Base-by-base conservation (phyloP, 2,888 invertebrate species). In the Philaethria dido region DNA sequence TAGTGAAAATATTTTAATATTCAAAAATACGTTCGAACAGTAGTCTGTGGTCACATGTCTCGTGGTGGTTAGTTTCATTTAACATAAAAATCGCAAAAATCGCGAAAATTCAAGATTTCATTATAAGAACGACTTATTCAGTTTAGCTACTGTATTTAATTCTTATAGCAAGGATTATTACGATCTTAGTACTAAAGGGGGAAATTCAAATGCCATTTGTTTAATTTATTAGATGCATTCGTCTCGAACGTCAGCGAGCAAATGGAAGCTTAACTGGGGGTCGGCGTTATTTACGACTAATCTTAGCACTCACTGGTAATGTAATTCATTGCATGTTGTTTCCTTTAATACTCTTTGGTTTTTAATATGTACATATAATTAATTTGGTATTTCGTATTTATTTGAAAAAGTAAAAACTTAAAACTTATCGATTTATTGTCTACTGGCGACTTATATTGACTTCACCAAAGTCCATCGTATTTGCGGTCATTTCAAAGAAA, bases 161-260 rank as follows among this genome's bases (percentile, higher is more conserved):
- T 44, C 48, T 16, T 25, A 9, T 18, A 22, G 16, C 18, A 20
- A 18, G 9, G 11, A 48, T 59, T 59, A 64, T 25, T 48, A 64
- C 39, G 14, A 59, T 42, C 42, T 20, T 48, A 42, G 39, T 13
- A 45, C 14, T 59, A 11, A 50, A 57, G 42, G 8, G 48, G 33
- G 48, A 14, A 48, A 36, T 48, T 64, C 42, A 42, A 48, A 64
- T 59, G 57, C 18, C 48, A 22, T 64, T 57, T 64, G 64, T 59
- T 59, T 64, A 59, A 64, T 64, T 59, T 64, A 64, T 64, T 64
- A 64, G 64, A 64, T 59, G 64, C 64, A 64, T 64, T 48, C 64
- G 59, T 57, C 57, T 64, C 64, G 64, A 64, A 48, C 48, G 64
- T 64, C 64, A 59, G 59, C 42, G 22, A 36, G 48, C 64, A 64